These are phyloP conservation scores for Netelia melanura DNA, from an alignment of 2,888 invertebrate species.

Conservation along the genomic window DNA sequence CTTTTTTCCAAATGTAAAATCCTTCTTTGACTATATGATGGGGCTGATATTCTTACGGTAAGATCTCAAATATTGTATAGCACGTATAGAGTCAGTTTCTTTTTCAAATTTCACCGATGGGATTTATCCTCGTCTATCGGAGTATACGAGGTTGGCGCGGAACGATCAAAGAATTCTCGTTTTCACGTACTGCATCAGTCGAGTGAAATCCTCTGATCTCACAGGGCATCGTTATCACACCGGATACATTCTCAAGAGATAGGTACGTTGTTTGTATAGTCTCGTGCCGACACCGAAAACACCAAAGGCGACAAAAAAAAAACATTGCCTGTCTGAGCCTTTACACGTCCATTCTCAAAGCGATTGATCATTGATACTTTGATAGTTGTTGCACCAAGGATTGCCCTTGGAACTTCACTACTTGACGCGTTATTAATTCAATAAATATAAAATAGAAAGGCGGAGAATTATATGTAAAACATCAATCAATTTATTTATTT, in stretches of 20 bases:
- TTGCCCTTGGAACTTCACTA: too few relatives aligned
- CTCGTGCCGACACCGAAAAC: background rate
- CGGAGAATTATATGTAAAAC: too few relatives aligned
- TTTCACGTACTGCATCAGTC: conserved; percentile 16
- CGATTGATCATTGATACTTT: background rate
- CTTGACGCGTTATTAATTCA: too few relatives aligned
- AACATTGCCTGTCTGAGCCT: background rate
- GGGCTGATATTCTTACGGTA: background rate
- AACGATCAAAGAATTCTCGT: conserved; percentile 43
- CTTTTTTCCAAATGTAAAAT: conserved; percentile 12
- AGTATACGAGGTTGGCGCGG: conserved; percentile 22
- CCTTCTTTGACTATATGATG: background rate
- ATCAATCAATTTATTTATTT: too few relatives aligned
- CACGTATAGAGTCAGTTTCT: background rate
- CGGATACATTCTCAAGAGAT: conserved; percentile 39
- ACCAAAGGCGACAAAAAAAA: conserved; percentile 21
- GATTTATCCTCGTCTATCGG: conserved; percentile 45
- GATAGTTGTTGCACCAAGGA: background rate
- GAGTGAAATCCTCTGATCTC: conserved; percentile 42
- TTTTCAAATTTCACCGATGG: conserved; percentile 13
- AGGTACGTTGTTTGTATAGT: background rate
- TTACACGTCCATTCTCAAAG: background rate
- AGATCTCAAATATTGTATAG: background rate
- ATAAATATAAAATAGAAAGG: too few relatives aligned
- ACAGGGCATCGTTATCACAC: conserved; percentile 44